Evolutionary conservation across 92 coral and sea anemone genomes (phyloP), one percentile per base, ranked within the genome.

Genomic region (Palythoa caribaeorum): DNA sequence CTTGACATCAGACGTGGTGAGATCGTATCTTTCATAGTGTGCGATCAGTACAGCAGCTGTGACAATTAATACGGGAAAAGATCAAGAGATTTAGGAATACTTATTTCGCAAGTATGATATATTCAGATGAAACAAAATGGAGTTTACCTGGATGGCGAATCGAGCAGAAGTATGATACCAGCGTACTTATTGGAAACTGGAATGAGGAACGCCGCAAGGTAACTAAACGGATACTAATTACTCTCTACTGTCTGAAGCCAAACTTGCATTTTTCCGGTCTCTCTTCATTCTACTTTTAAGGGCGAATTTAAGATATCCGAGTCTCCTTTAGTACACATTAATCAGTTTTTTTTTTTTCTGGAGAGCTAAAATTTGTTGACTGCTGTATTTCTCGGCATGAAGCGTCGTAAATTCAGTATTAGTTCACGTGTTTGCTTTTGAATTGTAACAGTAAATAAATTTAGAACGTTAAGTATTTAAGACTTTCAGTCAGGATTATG

Each of bases 181-280:
- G 91, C 87, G 99, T 97, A 38, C 87, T 97, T 84, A 95, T 97
- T 54, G 99, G 99, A 13, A 97, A 97, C 54, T 97, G 99, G 99
- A 94, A 89, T 87, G 99, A 97, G 44, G 99, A 94, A 53, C 91
- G 96, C 2, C 83, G 98, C 68, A 96, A 93, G 93, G 99, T 97
- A 91, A 0, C n/a, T 0, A 16, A 9, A 55, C 38, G 39, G 19
- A 35, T 40, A 16, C 85, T 63, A 78, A 78, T 78, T 78, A 57
- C 70, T 78, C 70, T 28, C 37, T 78, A 78, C 71, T 9, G 83
- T 60, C 38, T 78, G 53, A 51, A 77, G 68, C 37, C 9, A 40
- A 77, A 36, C 16, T 62, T 57, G 28, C 10, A 16, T 71, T 28
- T 15, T 13, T 8, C n/a, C 50, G 50, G 50, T 4, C 50, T 1